Evolutionary conservation across 2,888 invertebrate genomes (phyloP), one percentile per base, ranked within the genome.

Genomic region (Tubulanus polymorphus): DNA sequence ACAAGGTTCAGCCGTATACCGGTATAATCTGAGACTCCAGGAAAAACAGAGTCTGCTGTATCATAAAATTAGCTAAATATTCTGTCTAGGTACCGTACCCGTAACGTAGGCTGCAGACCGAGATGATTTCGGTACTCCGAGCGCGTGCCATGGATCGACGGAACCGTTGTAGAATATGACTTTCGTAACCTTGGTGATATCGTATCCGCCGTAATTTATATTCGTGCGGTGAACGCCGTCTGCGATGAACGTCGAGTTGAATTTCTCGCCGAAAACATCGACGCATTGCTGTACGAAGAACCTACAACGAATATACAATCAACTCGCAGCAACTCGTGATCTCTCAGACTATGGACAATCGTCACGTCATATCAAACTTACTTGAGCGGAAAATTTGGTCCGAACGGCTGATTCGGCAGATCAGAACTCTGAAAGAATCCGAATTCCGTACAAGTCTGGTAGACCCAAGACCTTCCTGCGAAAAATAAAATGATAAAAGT

Each of bases 401-500:
- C 90, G 74, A 94, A 94, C 0, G 76, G 86, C 76, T 79, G 86
- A 59, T 87, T 85, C 0, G 79, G 71, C 0, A 66, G 49, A 58
- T 87, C 85, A 0, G 93, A 91, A 0, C 92, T 90, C 81, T 96
- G 95, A 79, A 88, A 96, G 79, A 90, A 96, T 27, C 94, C 95
- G 75, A 95, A 96, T 78, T 96, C 96, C 0, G 90, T 91, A 75
- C 95, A 96, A 0, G 94, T 94, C 80, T 95, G 95, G 76, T 93
- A 95, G 57, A 85, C 87, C 95, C 95, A 95, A 70, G 91, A 90
- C 0, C 94, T 87, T 75, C 83, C 88, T 87, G 77, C 30, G 48
- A 53, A 28, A 78, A 26, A 50, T 8, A 41, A 45, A 8, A 18
- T 47, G 18, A n/a, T 10, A 12, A 41, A n/a, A 10, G 18, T 28